These are phyloP conservation scores for Achlya flavicornis DNA, from an alignment of 2,888 invertebrate genomes.

Conservation along the genomic window DNA sequence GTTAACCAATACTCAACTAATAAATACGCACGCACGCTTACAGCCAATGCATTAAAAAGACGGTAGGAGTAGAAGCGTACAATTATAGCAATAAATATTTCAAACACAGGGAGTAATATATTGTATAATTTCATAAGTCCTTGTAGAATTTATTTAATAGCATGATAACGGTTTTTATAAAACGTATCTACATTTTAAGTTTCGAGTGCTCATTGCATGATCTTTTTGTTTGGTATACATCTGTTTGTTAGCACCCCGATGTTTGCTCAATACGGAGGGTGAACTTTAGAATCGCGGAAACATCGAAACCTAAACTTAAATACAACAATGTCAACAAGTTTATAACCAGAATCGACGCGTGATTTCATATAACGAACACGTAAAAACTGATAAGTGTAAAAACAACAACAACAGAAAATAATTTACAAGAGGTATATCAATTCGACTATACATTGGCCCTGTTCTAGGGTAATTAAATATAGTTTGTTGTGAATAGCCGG, in stretches of 20 bases:
- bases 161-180: conserved; percentile 5
- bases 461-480: background rate
- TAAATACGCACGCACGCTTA: conserved; percentile 10
- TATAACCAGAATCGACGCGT: conserved; percentile 46
- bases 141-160: background rate
- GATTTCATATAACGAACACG: conserved; percentile 53
- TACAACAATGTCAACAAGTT: conserved; percentile 49
- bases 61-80: conserved; percentile 1
- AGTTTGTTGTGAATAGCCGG: background rate
- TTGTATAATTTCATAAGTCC: conserved; percentile 11
- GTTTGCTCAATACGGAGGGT: conserved; percentile 28
- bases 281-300: conserved; percentile 36
- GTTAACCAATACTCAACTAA: conserved; percentile 3
- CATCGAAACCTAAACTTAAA: conserved; percentile 48
- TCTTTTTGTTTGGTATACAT: background rate
- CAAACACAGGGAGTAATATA: background rate
- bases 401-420: conserved; percentile 55
- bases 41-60: background rate
- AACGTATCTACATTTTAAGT: conserved; percentile 10
- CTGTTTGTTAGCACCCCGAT: conserved; percentile 32
- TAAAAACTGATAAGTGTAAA: conserved; percentile 60
- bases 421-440: conserved; percentile 57
- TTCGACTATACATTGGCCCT: conserved; percentile 43
- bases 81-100: conserved; percentile 6
- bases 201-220: background rate